Base-by-base conservation (phyloP, 2,797 vertebrate genomes). In the Hypotaenidia philippensis region DNA sequence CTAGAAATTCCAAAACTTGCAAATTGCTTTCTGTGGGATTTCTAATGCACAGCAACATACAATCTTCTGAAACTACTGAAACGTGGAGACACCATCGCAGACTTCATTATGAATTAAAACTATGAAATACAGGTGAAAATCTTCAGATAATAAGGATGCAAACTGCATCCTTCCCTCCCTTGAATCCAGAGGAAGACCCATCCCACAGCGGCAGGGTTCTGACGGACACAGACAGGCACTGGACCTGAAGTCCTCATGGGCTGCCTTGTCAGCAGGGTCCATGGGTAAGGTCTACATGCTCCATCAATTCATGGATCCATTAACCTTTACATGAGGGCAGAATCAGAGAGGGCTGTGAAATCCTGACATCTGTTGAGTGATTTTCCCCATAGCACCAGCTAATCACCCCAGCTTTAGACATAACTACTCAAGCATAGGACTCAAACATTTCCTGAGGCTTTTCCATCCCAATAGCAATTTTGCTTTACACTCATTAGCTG, bases 21-120 rank as follows among this genome's bases (percentile, higher is more conserved):
- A 94, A 84, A 95, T 86, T 83, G 89, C 78, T 94, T 90, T 74
- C 94, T 44, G 74, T 65, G 86, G 86, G 77, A 89, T 79, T 95
- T 94, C 59, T 76, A 34, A 72, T 23, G 25, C 15, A 50, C 68
- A 26, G 11, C 32, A 63, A 10, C 23, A 18, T 23, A n/a, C 12
- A 45, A 36, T 13, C 29, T 55, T 78, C 81, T 76, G 63, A 59
- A 79, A 29, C 34, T 29, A 21, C 23, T 60, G 72, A 59, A 44
- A 55, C 5, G 52, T 7, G 38, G 82, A 49, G 11, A 57, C 4
- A 29, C 23, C 45, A 31, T 45, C 52, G 71, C 18, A 55, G 59
- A 5, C 34, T 84, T 80, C 16, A 22, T 41, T 68, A 32, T 50
- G 47, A 83, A 87, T 32, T 22, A 76, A 83, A 49, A 6, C 36